Evolutionary conservation across 2,888 invertebrate genomes (phyloP), one percentile per base, ranked within the genome.

Genomic region (Trichogramma evanescens): DNA sequence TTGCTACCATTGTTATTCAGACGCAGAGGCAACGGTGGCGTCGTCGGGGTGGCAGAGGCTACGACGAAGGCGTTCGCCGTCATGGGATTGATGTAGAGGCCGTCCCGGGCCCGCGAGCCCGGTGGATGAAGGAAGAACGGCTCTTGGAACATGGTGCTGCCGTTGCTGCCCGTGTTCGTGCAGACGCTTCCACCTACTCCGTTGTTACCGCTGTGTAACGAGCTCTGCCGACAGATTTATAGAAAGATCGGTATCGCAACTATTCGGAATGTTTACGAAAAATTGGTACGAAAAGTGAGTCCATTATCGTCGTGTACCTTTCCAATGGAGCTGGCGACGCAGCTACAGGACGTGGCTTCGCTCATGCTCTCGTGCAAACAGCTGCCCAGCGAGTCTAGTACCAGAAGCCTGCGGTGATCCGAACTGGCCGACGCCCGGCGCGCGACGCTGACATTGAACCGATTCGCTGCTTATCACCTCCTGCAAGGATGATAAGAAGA

Each of bases 21-120:
- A 51, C 71, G 72, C 7, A 70, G 67, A 0, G 73, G 66, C 9
- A 76, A 75, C 53, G 69, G 67, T 8, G 10, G 50, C 6, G 5
- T 41, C 8, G 60, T 4, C 26, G 26, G 46, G 50, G 50, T 55
- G 5, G 55, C 44, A 9, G 57, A 45, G 2, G 26, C 26, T 2
- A 26, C 26, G 2, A 26, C 26, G 26, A 26, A 26, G 58, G 75
- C 74, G 61, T 71, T 76, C 43, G 76, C 75, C 61, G 82, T 84
- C 89, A 92, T 91, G 0, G 92, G 91, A 75, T 91, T 92, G 63
- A 93, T 87, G 73, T 92, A 93, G 49, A 92, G 82, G 0, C 92
- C 92, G 70, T 92, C 91, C 60, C 88, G 86, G 0, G 87, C 87
- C 43, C 76, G 66, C 4, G 77, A 69, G 39, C 76, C 73, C 10